phyloP scores from a whole-genome alignment of 2,888 invertebrate species.

The Heliconius sara region DNA sequence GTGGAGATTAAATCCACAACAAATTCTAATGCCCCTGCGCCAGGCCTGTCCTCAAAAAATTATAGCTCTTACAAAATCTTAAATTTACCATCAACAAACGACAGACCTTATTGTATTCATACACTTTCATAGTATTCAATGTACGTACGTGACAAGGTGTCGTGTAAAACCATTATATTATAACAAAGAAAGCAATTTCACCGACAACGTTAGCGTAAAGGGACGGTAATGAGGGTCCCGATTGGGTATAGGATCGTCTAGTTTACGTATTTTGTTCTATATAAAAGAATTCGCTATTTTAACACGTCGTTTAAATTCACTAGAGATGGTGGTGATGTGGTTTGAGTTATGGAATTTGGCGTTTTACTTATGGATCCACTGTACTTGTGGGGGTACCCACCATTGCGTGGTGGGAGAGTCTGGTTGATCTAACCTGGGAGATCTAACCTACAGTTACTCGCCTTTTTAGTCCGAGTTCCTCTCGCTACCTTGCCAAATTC shows the following conservation, averaged over 20 bases:
- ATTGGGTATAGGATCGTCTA: conserved; percentile 55
- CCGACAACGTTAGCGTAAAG: conserved; percentile 42
- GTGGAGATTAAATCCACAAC: no score
- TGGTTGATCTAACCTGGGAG: no score
- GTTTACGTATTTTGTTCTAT: conserved; percentile 61
- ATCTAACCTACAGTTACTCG: no score
- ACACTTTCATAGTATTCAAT: conserved; percentile 13
- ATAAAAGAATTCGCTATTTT: conserved; percentile 63
- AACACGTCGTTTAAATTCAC: conserved; percentile 70
- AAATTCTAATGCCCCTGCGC: no score
- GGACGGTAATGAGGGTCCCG: conserved; percentile 50
- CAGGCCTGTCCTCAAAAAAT: no score
- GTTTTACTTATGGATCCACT: not conserved
- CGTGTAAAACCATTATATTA: conserved; percentile 41
- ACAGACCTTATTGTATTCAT: not conserved
- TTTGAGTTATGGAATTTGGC: conserved; percentile 15
- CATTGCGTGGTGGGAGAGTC: no score
- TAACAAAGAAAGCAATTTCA: conserved; percentile 47
- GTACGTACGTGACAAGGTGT: conserved; percentile 27
- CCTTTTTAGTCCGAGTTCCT: no score
- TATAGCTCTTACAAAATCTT: no score
- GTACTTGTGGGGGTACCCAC: no score
- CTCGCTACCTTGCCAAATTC: no score
- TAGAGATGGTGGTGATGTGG: conserved; percentile 51
- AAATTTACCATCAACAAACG: not conserved